A percentile compares a stretch with the other conserved stretches of the same genome.
These are phyloP conservation scores for Acrocephalus scirpaceus DNA, from an alignment of 2,797 vertebrate species.

Conservation along the genomic window DNA sequence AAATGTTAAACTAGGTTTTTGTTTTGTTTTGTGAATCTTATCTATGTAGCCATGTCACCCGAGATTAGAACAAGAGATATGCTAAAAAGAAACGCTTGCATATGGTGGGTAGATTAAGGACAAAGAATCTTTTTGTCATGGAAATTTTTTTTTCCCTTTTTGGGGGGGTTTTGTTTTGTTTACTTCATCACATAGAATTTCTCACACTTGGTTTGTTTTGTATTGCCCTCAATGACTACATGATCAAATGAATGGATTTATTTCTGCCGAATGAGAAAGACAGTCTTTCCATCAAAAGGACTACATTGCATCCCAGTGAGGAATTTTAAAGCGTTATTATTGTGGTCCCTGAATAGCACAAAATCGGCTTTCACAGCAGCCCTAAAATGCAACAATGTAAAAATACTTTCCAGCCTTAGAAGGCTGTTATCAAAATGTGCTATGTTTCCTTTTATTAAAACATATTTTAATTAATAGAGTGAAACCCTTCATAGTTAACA, in stretches of 20 bases:
- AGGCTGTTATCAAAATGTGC: conserved; percentile 71
- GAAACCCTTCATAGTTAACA: conserved; percentile 54
- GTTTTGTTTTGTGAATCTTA: conserved; percentile 72
- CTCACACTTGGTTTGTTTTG: conserved; percentile 96
- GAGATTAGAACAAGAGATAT: conserved; percentile 82
- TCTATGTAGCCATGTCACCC: conserved; percentile 77
- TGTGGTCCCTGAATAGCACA: conserved; percentile 81
- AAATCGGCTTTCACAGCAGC: conserved; percentile 82
- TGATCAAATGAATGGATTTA: conserved; percentile 91
- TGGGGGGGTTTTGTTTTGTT: conserved; percentile 84
- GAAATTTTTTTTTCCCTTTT: conserved; percentile 80
- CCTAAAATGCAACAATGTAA: conserved; percentile 82
- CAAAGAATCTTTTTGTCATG: conserved; percentile 95
- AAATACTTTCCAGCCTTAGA: conserved; percentile 76
- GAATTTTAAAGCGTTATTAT: conserved; percentile 84
- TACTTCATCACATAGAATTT: conserved; percentile 94
- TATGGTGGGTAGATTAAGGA: conserved; percentile 88
- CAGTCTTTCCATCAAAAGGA: conserved; percentile 86
- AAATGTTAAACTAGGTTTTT: conserved; percentile 65
- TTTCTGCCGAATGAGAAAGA: conserved; percentile 89
- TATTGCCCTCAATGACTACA: conserved; percentile 90
- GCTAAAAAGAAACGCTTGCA: conserved; percentile 85
- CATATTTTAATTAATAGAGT: conserved; percentile 76
- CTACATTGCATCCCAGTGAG: conserved; percentile 86
- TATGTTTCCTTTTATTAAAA: conserved; percentile 71